Evolutionary conservation across 1,140 invertebrate genomes (phyloP), one percentile per base, ranked within the genome.

Genomic region (Scaptomyza hsui): DNA sequence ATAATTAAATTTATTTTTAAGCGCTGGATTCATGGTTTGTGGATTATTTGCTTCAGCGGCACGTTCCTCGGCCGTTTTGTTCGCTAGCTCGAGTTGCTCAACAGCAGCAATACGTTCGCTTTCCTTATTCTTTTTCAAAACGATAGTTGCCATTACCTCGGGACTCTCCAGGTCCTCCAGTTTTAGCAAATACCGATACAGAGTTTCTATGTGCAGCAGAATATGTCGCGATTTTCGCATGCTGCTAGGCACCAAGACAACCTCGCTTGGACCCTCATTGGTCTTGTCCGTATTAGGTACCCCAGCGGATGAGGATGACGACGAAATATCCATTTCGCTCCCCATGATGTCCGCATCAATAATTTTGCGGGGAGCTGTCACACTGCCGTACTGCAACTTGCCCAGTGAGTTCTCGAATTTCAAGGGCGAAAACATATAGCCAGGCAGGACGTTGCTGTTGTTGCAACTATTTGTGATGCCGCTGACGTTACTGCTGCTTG

Each of bases 391-490:
- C 89, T 95, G 95, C 29, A 97, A 92, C 91, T 97, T 96, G 52
- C 97, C 97, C 13, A 99, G 92, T 1, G 97, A 98, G 89, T 98
- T 98, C 92, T 98, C 97, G 92, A 98, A 98, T 78, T 97, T 96
- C 44, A 95, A 91, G 7, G 97, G 96, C 2, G 95, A 94, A 72
- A 96, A 96, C 0, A 94, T 92, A 29, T 93, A 86, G 1, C 74
- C 74, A 0, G 73, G 63, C 16, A 92, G 26, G 93, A 92, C 32
- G 92, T 91, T 82, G 44, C 49, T 75, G 41, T 75, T 89, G 56
- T 92, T 92, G 0, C 92, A 92, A 9, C 91, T 92, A 52, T 92
- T 92, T 32, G 57, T 41, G 12, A 35, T 19, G 2, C 67, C 62
- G 41, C 59, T 67, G 41, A 53, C 45, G 16, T 59, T 75, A 57